phyloP scores from a whole-genome alignment of 1,140 invertebrate genomes.

The Drosophila seguyi region DNA sequence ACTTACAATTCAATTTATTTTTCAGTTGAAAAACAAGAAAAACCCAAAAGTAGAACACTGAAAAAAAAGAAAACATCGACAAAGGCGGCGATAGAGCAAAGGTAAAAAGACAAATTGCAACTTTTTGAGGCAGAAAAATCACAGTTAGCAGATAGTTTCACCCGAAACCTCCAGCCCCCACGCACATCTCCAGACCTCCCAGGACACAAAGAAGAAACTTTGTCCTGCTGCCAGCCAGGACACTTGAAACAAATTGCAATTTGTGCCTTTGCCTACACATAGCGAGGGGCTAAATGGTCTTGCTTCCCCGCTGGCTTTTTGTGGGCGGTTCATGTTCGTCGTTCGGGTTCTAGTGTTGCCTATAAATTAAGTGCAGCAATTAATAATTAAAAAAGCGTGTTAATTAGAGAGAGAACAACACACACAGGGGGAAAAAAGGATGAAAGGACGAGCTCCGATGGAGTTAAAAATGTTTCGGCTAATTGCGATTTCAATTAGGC shows the following conservation, averaged over 20 bases:
- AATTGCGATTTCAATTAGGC: conserved; percentile 77
- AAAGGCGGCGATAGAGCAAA: conserved; percentile 32
- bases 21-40: conserved; percentile 34
- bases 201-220: conserved; percentile 65
- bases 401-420: conserved; percentile 63
- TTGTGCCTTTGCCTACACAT: conserved; percentile 54
- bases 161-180: not conserved
- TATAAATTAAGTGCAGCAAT: conserved; percentile 80
- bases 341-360: conserved; percentile 30
- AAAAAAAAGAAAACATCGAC: conserved; percentile 20
- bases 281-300: conserved; percentile 4
- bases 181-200: not conserved
- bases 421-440: not conserved
- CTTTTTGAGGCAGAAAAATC: conserved; percentile 68
- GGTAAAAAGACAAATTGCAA: conserved; percentile 75
- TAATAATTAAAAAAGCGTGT: conserved; percentile 80
- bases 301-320: conserved; percentile 14
- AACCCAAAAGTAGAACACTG: conserved; percentile 25
- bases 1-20: conserved; percentile 70
- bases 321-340: not conserved
- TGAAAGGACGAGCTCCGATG: not conserved
- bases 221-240: conserved; percentile 56
- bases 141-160: conserved; percentile 73
- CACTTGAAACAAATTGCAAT: conserved; percentile 81
- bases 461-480: conserved; percentile 31